Base-by-base conservation (phyloP, 2,797 vertebrate species). In the Myioborus miniatus region DNA sequence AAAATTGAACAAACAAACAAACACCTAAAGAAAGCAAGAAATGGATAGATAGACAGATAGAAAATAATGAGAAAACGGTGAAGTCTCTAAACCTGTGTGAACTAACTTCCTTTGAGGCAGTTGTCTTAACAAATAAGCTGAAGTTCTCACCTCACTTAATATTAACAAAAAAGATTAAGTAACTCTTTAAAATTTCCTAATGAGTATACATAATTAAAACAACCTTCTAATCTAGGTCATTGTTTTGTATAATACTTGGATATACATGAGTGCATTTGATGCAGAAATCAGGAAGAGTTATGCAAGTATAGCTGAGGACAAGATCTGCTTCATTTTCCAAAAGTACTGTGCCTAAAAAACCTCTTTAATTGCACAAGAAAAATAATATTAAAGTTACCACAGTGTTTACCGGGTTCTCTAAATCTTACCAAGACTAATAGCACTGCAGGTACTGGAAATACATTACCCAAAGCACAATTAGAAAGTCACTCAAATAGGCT, bases 141-240 rank as follows among this genome's bases (percentile, higher is more conserved):
- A 78, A 69, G 27, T 60, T 83, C 27, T 79, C 44, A 74, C 46
- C 24, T 87, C 49, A 72, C 46, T 75, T 87, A 62, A 81, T 87
- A 89, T 75, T 69, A 49, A 44, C 55, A 39, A 71, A 94, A 94
- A 86, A 78, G 46, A 30, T 36, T 11, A 59, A 87, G 17, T 67
- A 83, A 87, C 43, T 71, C 15, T 81, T 89, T 56, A 77, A 90
- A 91, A 91, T 43, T 13, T 63, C 74, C 41, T 84, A 72, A 80
- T 44, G 36, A 90, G 49, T 34, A 74, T 26, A 41, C n/a, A 80
- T 69, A 75, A 91, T 85, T 85, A 81, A 95, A 95, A 64, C 27
- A 71, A 91, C 29, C 56, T 92, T 59, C 59, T 83, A 92, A 93
- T 92, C 77, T 92, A 94, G 90, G 83, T 92, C 93, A 93, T 70